Evolutionary conservation across 2,888 invertebrate species (phyloP), one percentile per base, ranked within the genome.

Genomic region (Hermaeophaga mercurialis): DNA sequence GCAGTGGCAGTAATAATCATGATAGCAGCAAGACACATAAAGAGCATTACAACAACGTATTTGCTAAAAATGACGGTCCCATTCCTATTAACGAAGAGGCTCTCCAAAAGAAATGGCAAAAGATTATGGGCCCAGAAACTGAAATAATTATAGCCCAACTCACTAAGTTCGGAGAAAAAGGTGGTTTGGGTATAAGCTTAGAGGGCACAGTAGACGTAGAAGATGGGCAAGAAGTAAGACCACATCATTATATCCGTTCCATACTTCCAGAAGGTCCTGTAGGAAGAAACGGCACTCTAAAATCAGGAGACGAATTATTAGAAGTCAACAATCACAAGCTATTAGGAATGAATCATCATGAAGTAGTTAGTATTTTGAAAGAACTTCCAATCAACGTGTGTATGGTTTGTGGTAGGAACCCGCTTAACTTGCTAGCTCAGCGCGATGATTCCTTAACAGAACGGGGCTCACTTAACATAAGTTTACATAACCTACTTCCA

Each of bases 201-300:
- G 97, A 98, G 78, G 98, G 99, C 47, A 99, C 99, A 0, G 98
- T 97, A 33, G 99, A 99, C 77, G 96, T 99, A 49, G 94, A 96
- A 78, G 90, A 92, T 73, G 98, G 98, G 0, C 86, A 92, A 54
- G 98, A 99, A 80, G 94, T 97, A 36, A 85, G 97, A 56, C 98
- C 99, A 1, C 99, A 99, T 80, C 99, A 98, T 81, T 98, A 97
- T 78, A 97, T 99, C 73, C 88, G 98, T 66, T 95, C 95, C 49
- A 96, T 99, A 70, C 82, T 98, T 69, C 89, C 93, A n/a, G 96
- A 97, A 78, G 98, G 99, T 1, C 98, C 99, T 0, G 97, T 99
- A 1, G 98, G 97, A 3, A 86, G 90, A 64, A 96, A 95, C 72
- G 91, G 88, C 3, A 86, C 87, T 43, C 84, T 99, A 26, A 86